Evolutionary conservation across 2,797 vertebrate genomes (phyloP).

Genomic region (Pantherophis vulpinus): DNA sequence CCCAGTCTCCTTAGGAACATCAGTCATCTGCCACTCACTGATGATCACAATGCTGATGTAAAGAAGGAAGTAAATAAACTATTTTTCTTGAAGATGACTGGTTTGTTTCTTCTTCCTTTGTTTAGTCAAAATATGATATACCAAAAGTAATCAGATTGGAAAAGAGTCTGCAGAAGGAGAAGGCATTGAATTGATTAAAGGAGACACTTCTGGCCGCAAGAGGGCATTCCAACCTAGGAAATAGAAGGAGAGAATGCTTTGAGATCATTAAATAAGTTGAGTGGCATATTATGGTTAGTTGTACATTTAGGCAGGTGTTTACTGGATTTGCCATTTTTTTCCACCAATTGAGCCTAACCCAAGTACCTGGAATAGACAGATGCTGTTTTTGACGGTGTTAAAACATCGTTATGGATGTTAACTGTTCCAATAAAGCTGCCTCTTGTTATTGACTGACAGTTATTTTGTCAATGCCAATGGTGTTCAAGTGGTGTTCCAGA

Average conservation of each 20-base stretch:
- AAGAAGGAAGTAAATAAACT: not conserved
- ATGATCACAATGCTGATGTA: not conserved
- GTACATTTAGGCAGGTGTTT: not conserved
- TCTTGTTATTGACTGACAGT: not conserved
- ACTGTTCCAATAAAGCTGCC: not conserved
- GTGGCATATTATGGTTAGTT: not conserved
- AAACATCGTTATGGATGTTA: not conserved
- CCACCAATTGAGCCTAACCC: not conserved
- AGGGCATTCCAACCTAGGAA: conserved; percentile 8
- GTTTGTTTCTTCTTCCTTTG: not conserved
- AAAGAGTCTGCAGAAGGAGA: not conserved
- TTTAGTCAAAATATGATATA: not conserved
- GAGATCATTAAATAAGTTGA: not conserved
- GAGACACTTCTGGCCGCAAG: not conserved
- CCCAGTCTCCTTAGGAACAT: not conserved
- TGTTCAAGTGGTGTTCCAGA: not conserved
- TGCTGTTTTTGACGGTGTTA: not conserved
- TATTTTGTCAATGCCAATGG: not conserved
- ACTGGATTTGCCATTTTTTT: not conserved
- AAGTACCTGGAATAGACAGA: not conserved
- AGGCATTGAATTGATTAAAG: not conserved
- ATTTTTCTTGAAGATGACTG: not conserved
- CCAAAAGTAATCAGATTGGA: not conserved
- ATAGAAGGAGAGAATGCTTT: not conserved
- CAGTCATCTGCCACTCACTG: not conserved